Evolutionary conservation across 92 coral and sea anemone species (phyloP).

Genomic region (Phenganax stokvisi): DNA sequence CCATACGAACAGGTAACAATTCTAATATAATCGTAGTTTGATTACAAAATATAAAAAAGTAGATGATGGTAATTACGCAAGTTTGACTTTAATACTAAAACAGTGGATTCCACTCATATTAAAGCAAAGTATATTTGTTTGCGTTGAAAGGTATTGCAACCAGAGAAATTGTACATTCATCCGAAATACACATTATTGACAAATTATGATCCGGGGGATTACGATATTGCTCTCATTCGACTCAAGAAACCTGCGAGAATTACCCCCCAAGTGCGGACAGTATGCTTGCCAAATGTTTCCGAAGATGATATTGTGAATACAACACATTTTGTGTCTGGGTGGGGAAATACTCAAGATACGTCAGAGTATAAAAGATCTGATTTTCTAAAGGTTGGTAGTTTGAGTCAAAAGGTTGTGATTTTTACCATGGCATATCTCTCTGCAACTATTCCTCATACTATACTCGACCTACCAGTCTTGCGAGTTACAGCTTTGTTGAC

Average conservation of each 20-base stretch:
- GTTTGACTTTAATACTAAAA: no score
- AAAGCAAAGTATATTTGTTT: neutral
- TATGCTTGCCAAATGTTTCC: constrained; percentile 75
- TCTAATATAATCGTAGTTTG: neutral
- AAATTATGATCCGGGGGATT: constrained; percentile 60
- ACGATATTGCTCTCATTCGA: constrained; percentile 74
- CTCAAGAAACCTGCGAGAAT: constrained; percentile 63
- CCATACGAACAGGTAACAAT: constrained; percentile 26
- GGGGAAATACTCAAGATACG: constrained; percentile 57
- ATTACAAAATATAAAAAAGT: neutral
- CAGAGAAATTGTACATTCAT: constrained; percentile 24
- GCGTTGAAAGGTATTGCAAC: constrained; percentile 42
- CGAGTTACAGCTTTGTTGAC: neutral
- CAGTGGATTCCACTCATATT: no score
- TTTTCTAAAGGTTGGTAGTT: constrained; percentile 48
- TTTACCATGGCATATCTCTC: neutral
- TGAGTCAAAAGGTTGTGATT: neutral
- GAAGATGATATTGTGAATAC: constrained; percentile 48
- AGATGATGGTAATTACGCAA: neutral
- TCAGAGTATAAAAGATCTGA: constrained; percentile 54
- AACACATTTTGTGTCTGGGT: constrained; percentile 66
- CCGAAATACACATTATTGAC: constrained; percentile 27
- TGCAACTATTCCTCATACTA: neutral
- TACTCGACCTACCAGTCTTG: neutral
- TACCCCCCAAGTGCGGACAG: constrained; percentile 66